Base-by-base conservation (phyloP, 2,113 vertebrate species). In the Poicephalus meyeri region DNA sequence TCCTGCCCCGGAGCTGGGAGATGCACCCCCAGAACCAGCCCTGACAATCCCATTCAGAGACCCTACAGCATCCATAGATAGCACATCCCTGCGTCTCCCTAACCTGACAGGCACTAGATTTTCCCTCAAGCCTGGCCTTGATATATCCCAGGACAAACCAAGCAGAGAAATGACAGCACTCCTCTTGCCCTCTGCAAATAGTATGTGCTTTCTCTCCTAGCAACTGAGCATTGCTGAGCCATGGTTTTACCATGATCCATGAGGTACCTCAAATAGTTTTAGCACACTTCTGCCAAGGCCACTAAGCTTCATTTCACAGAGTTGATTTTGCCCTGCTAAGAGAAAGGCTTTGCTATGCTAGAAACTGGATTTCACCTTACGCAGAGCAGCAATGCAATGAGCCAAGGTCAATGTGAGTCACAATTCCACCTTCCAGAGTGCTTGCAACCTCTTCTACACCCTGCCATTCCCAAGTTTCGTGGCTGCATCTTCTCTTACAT, bases 201-300 rank as follows among this genome's bases (percentile, higher is more conserved):
- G 10, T 4, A 20, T 66, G 89, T 55, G 46, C 46, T 69, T 78
- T 64, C 63, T 52, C 42, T 68, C 76, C 53, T 29, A 33, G 42
- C 58, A 94, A 78, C 71, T 6, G 12, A 33, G 50, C 31, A 18
- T 6, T 3, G 60, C 81, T 63, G 37, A 73, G 66, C 77, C 29
- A 1, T 6, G 14, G 5, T 39, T 70, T 80, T 33, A 23, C 8
- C 7, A 11, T 4, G 21, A 21, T 5, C 50, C 1, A 0, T 1
- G 41, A 39, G 1, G 29, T 79, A 42, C 41, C 64, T 33, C 37
- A 73, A 72, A 46, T 13, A 44, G 39, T 42, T 76, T 2, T 0
- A 78, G 37, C 47, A 26, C 61, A 17, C 33, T 66, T 68, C 69
- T n/a, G 31, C 76, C 82, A 33, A 83, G 76, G 35, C 44, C 55